Evolutionary conservation across 2,888 invertebrate species (phyloP), one percentile per base, ranked within the genome.

Genomic region (Eilema sororculum): DNA sequence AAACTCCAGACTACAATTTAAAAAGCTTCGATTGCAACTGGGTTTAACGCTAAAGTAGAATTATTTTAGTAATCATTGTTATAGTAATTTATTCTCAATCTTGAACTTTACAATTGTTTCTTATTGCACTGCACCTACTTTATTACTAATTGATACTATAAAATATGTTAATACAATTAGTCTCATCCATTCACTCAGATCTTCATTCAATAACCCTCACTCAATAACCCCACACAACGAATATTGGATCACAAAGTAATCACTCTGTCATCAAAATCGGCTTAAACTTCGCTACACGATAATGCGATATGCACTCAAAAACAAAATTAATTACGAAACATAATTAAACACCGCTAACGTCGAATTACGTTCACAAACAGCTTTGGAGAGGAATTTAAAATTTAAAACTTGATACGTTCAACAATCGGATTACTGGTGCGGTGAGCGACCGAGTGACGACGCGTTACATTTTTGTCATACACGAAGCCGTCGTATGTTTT

Each of bases 351-450:
- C 75, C 63, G 76, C 74, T 82, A 76, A 79, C 79, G 73, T 77
- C 58, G 76, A 76, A 80, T 79, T 74, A 69, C 73, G 78, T 72
- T 74, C 71, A 76, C 73, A 84, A 80, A 75, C 80, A 80, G 85
- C 80, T 87, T 82, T 78, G 71, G 78, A 71, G 71, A 78, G 76
- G 82, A 69, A 84, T 86, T 88, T 87, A 80, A 85, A 86, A 86
- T 85, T 84, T 86, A 78, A 85, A 85, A 83, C 79, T 69, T 80
- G 87, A 85, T 89, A 73, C 87, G 82, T 82, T 82, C 73, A 66
- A 56, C 68, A 73, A 78, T 37, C 74, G 81, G 84, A 86, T 87
- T 87, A 86, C 25, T 24, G 16, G 24, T 24, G 30, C 24, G 24
- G 41, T 62, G 4, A 25, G 20, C 24, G 10, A 28, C n/a, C 28